These are phyloP conservation scores for Octopus sinensis DNA, from an alignment of 1,140 invertebrate genomes.

Conservation along the genomic window DNA sequence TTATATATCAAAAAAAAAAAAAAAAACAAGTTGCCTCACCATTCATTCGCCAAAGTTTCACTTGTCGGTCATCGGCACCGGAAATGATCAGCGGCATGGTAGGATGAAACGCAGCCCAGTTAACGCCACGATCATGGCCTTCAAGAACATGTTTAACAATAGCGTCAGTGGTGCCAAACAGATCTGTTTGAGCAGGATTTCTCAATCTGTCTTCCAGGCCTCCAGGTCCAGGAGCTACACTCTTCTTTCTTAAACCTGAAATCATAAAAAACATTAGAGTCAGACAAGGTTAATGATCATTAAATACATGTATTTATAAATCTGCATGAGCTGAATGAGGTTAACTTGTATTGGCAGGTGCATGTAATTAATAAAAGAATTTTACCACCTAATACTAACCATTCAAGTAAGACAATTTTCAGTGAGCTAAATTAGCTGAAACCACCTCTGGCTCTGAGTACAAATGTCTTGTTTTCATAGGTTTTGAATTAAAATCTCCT, in stretches of 20 bases:
- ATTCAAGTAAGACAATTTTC: too few relatives aligned
- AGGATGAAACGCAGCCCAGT: conserved; percentile 97
- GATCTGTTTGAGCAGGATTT: conserved; percentile 83
- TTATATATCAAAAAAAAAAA: not conserved
- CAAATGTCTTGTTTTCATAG: too few relatives aligned
- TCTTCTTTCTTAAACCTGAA: conserved; percentile 87
- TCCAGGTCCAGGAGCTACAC: conserved; percentile 88
- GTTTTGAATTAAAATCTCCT: too few relatives aligned
- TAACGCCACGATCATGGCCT: conserved; percentile 80
- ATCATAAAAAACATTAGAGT: not conserved
- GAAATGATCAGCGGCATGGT: conserved; percentile 92
- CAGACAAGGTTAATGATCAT: too few relatives aligned
- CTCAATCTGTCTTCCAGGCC: conserved; percentile 84
- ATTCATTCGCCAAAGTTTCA: conserved; percentile 99
- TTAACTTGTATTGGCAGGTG: too few relatives aligned
- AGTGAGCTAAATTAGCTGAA: too few relatives aligned
- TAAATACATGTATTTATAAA: too few relatives aligned
- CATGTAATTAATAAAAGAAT: too few relatives aligned
- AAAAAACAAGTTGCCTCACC: conserved; percentile 64
- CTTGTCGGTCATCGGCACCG: conserved; percentile 93
- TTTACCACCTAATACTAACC: too few relatives aligned
- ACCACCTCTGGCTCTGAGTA: too few relatives aligned
- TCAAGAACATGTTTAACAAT: conserved; percentile 97
- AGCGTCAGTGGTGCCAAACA: conserved; percentile 96
- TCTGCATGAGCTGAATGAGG: too few relatives aligned